Evolutionary conservation across 2,888 invertebrate species (phyloP).

Genomic region (Nomada hirtipes): DNA sequence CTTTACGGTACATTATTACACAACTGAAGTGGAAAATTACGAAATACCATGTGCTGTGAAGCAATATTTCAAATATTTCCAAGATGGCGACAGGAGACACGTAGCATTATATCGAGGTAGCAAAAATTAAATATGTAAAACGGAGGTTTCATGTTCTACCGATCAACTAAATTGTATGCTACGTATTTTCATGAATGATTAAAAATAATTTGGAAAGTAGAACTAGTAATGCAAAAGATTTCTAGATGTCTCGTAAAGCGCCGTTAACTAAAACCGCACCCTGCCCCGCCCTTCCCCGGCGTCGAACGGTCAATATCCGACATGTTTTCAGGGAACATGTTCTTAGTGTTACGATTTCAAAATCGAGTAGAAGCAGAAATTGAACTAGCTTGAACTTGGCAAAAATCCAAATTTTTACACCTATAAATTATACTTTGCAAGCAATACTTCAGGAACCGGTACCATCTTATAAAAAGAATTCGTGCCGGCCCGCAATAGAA

Average conservation of each 20-base stretch:
- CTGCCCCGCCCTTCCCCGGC: slow-evolving; percentile 83
- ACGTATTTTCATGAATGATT: background rate
- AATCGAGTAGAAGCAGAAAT: background rate
- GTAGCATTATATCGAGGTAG: slow-evolving; percentile 37
- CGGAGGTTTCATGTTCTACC: background rate
- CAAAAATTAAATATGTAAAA: slow-evolving; percentile 10
- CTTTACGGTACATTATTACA: background rate
- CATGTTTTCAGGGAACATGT: slow-evolving; percentile 3
- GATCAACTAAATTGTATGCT: background rate
- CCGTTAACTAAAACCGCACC: slow-evolving; percentile 79
- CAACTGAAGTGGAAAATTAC: background rate
- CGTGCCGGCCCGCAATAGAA: slow-evolving; percentile 5
- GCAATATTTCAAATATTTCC: slow-evolving; percentile 51
- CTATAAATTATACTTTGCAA: background rate
- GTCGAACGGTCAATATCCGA: slow-evolving; percentile 78
- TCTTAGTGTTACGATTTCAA: background rate
- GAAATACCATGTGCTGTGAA: slow-evolving; percentile 43
- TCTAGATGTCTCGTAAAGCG: slow-evolving; percentile 2
- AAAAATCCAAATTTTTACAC: background rate
- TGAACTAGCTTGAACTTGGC: background rate
- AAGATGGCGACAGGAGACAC: slow-evolving; percentile 69
- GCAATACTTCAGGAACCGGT: slow-evolving; percentile 14
- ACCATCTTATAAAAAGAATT: background rate
- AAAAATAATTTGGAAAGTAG: background rate
- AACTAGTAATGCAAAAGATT: background rate